Evolutionary conservation across 2,113 vertebrate species (phyloP).

Genomic region (Todiramphus saurophagus): DNA sequence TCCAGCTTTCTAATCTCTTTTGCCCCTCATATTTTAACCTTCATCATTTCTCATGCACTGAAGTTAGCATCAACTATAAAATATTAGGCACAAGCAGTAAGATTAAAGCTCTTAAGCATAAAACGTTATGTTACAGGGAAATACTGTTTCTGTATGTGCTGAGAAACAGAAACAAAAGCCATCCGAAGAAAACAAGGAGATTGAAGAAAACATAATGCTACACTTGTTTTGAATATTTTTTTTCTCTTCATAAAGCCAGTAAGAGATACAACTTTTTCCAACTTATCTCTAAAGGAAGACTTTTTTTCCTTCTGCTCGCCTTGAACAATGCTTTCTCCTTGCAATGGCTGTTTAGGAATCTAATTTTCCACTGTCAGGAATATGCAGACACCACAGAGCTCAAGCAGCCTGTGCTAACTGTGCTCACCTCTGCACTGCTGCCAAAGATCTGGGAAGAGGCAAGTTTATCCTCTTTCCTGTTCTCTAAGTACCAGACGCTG

Average conservation of each 20-base stretch:
- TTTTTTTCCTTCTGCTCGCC: not conserved
- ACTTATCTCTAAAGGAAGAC: not conserved
- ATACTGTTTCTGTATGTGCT: not conserved
- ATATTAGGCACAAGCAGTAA: not conserved
- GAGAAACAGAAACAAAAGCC: not conserved
- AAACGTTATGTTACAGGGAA: not conserved
- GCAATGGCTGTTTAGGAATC: not conserved
- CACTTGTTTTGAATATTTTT: not conserved
- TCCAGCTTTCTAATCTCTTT: not conserved
- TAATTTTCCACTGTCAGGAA: not conserved
- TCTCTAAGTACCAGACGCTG: not conserved
- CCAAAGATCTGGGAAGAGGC: not conserved
- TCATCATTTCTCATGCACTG: not conserved
- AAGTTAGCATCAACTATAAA: not conserved
- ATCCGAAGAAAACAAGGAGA: not conserved
- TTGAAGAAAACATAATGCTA: not conserved
- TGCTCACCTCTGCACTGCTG: not conserved
- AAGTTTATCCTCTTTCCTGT: not conserved
- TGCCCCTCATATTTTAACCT: not conserved
- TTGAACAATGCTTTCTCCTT: not conserved
- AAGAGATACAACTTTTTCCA: not conserved
- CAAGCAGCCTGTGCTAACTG: not conserved
- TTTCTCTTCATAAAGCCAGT: not conserved
- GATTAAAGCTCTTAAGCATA: not conserved
- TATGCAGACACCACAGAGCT: rapidly evolving